phyloP scores from a whole-genome alignment of 2,797 vertebrate species.

The Mus minutoides region DNA sequence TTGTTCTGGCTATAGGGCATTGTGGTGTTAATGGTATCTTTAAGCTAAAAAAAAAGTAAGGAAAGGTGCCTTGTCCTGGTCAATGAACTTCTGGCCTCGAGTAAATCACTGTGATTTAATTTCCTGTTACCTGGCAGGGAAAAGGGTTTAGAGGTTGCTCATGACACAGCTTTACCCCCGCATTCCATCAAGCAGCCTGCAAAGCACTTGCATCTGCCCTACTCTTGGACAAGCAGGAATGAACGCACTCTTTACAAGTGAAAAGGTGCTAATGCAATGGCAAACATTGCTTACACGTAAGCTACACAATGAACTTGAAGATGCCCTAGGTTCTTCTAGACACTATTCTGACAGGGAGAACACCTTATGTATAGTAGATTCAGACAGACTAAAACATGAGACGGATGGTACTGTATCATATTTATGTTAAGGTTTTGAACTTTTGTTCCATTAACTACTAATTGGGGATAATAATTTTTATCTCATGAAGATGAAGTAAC shows the following conservation, averaged over 20 bases:
- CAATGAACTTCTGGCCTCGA: slow-evolving; percentile 52
- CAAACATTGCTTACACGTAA: slow-evolving; percentile 43
- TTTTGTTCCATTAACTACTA: slow-evolving; percentile 5
- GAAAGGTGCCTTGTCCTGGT: slow-evolving; percentile 22
- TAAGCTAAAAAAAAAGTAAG: neutral
- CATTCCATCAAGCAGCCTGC: slow-evolving; percentile 34
- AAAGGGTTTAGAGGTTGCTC: slow-evolving; percentile 61
- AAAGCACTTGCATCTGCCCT: slow-evolving; percentile 47
- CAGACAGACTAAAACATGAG: neutral
- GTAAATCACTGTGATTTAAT: slow-evolving; percentile 71
- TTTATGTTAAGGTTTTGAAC: neutral
- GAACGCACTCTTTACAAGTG: slow-evolving; percentile 24
- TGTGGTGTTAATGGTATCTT: slow-evolving; percentile 30
- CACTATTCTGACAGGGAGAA: neutral
- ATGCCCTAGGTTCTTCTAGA: neutral
- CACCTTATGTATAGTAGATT: neutral
- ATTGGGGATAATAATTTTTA: slow-evolving; percentile 2
- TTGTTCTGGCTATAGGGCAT: neutral
- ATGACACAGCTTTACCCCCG: slow-evolving; percentile 39
- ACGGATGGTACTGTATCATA: neutral
- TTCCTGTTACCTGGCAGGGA: slow-evolving; percentile 60
- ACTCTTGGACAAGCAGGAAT: slow-evolving; percentile 29
- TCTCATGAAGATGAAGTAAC: neutral
- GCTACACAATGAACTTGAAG: slow-evolving; percentile 13
- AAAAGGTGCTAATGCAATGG: slow-evolving; percentile 27